Conservation (phyloP, 2,888 invertebrate genomes). For the Monoplex corrugatus region DNA sequence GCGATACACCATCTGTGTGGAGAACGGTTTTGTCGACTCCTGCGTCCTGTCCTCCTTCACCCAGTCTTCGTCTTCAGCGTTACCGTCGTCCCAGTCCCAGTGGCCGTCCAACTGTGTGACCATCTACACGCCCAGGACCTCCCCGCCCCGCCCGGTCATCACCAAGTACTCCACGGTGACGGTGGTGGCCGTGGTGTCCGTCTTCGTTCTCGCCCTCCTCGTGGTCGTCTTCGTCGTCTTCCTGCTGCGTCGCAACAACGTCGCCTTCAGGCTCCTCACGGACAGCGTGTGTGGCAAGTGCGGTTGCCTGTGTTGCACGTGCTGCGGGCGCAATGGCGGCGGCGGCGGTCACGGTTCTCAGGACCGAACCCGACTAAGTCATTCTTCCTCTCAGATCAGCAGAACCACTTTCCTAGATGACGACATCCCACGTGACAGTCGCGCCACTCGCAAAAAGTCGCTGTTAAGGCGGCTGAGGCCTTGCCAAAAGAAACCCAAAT, state of each 20-base stretch:
- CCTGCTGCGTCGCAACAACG: slow-evolving; percentile 36
- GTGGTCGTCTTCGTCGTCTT: slow-evolving; percentile 43
- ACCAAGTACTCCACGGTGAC: slow-evolving; percentile 31
- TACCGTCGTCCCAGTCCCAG: not conserved
- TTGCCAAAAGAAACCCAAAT: not conserved
- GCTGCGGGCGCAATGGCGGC: no score
- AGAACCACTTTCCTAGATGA: not conserved
- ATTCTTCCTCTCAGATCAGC: not conserved
- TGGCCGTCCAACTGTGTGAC: slow-evolving; percentile 51
- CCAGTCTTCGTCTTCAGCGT: slow-evolving; percentile 24
- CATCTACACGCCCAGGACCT: slow-evolving; percentile 32
- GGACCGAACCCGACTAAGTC: not conserved
- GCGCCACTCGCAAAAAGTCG: not conserved
- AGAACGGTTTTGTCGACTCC: slow-evolving; percentile 57
- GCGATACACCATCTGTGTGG: slow-evolving; percentile 55
- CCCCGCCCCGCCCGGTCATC: not conserved
- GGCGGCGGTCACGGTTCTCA: not conserved
- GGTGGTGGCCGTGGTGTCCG: slow-evolving; percentile 27
- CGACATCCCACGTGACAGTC: not conserved
- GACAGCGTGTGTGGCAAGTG: not conserved
- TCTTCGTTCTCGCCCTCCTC: slow-evolving; percentile 20
- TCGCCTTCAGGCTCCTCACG: not conserved
- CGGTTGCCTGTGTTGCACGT: not conserved
- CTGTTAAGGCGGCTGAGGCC: not conserved
- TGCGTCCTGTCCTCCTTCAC: slow-evolving; percentile 50